These are phyloP conservation scores for Poeciliopsis turneri DNA, from an alignment of 2,797 vertebrate species.

Conservation along the genomic window DNA sequence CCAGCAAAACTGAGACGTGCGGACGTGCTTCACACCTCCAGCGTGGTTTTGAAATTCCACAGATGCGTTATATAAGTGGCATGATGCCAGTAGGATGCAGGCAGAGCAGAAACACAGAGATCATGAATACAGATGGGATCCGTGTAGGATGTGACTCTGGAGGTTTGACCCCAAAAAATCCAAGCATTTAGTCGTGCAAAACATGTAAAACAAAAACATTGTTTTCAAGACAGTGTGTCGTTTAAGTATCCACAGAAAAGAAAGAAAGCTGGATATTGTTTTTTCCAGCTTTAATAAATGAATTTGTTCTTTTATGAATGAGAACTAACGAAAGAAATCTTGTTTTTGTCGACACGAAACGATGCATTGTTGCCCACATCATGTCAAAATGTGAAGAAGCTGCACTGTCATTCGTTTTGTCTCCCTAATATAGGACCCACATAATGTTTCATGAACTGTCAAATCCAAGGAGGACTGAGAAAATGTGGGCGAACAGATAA, in stretches of 20 bases:
- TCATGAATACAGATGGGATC: constrained; percentile 19
- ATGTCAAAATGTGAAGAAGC: neutral
- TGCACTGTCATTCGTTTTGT: neutral
- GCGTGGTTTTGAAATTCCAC: neutral
- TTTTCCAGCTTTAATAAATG: neutral
- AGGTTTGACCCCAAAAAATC: neutral
- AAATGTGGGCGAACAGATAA: constrained; percentile 6
- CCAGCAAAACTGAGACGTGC: neutral
- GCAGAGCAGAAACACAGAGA: constrained; percentile 4
- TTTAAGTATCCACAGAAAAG: neutral
- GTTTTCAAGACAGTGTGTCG: neutral
- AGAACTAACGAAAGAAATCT: neutral
- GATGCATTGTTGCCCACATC: neutral
- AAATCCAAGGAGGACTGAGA: constrained; percentile 9
- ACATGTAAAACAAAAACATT: neutral
- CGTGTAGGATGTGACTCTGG: neutral
- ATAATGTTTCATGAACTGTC: neutral
- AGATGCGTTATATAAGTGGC: constrained; percentile 12
- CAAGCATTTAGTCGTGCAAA: neutral
- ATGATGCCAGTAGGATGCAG: constrained; percentile 26
- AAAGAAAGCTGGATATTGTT: neutral
- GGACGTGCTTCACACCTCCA: constrained; percentile 22
- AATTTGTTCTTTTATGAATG: neutral
- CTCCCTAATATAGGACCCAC: neutral
- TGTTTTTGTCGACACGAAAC: neutral